Evolutionary conservation across 2,888 invertebrate genomes (phyloP), one percentile per base, ranked within the genome.

Genomic region (Cataglyphis cursor): DNA sequence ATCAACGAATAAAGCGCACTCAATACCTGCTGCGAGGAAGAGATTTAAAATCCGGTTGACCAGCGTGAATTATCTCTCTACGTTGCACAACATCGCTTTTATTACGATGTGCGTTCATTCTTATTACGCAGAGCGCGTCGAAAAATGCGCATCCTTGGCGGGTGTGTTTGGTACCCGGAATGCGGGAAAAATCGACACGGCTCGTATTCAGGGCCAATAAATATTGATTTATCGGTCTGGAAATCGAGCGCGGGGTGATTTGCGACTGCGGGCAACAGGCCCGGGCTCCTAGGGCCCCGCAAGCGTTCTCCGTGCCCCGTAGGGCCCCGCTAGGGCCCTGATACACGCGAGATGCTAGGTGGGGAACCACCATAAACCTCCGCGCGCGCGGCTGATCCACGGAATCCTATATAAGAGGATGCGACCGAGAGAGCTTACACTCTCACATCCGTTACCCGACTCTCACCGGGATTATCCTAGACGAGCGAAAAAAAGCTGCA

Each of bases 231-330:
- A 94, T 93, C 94, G 93, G 88, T 89, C 85, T 92, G 87, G 91
- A 93, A 94, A 93, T 94, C 94, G 93, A 94, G 91, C 92, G 89
- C 89, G 85, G 85, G 92, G 91, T 93, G 94, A 94, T 94, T 94
- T 93, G 93, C 92, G 93, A 91, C 90, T 90, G 87, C 89, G 88
- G 88, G 76, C 84, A 75, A 81, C 76, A 78, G 78, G 75, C n/a
- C 51, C 8, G 85, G 68, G 83, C 85, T 81, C 87, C 76, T 82
- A 74, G 86, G 85, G 87, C 78, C 15, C 44, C 41, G 57, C 3
- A 18, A 31, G 78, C 59, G 31, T 59, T 41, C 21, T 59, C 48
- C 31, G 87, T 81, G 80, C 85, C 84, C 88, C 84, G 78, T 88
- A 89, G 89, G 91, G 87, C 89, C 87, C 86, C 82, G 48, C 80